A percentile compares a stretch with the other conserved stretches of the same genome.
Conservation (phyloP, 2,888 invertebrate species). For the Dexiosoma caninum region DNA sequence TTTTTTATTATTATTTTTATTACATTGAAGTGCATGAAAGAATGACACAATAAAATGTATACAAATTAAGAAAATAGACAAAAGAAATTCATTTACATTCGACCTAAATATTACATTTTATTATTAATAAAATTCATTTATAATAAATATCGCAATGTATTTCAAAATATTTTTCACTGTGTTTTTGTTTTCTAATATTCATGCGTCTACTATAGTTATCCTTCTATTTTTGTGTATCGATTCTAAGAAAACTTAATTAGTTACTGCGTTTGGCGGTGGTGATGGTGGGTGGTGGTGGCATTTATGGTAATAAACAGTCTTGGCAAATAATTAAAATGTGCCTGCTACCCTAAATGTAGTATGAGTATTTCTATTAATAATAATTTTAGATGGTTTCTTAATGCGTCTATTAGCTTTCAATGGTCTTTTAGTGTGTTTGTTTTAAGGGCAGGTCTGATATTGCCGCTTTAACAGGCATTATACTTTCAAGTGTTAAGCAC, state of each 20-base stretch:
- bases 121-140: slow-evolving; percentile 19
- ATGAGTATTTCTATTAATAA: background rate
- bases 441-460: background rate
- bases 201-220: background rate
- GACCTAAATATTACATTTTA: slow-evolving; percentile 34
- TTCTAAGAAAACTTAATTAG: slow-evolving; percentile 2
- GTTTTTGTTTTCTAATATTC: background rate
- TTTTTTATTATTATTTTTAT: slow-evolving; percentile 4
- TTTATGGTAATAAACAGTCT: background rate
- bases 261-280: background rate
- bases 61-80: background rate
- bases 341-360: background rate
- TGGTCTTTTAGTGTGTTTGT: background rate
- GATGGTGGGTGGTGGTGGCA: no score
- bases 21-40: background rate
- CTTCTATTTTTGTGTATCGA: background rate
- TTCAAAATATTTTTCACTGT: background rate
- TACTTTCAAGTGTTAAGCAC: background rate
- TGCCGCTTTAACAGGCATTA: background rate
- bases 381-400: background rate
- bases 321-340: background rate
- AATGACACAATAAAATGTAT: background rate
- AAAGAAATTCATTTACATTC: background rate
- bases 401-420: background rate
- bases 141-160: background rate